Evolutionary conservation across 2,888 invertebrate genomes (phyloP).

Genomic region (Drepanosiphum platanoidis): DNA sequence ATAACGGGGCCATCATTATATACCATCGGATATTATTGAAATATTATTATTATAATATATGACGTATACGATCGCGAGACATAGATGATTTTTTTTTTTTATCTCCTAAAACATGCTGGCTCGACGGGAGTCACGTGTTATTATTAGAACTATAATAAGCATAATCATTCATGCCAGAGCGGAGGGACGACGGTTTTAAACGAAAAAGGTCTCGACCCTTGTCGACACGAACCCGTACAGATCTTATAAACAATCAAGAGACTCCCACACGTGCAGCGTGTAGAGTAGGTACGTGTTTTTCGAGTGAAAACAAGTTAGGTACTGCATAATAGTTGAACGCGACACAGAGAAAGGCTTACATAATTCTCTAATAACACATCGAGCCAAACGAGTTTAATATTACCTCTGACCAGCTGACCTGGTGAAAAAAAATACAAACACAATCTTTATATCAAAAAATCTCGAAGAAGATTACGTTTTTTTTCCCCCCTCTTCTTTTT

Average conservation of each 20-base stretch:
- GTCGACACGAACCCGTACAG: not conserved
- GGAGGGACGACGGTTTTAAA: not conserved
- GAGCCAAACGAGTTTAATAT: constrained; percentile 31
- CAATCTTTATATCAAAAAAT: not conserved
- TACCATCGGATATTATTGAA: too few relatives aligned
- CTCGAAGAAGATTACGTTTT: not conserved
- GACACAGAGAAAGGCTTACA: constrained; percentile 26
- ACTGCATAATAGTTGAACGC: not conserved
- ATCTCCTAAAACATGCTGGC: not conserved
- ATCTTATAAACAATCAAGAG: constrained; percentile 1
- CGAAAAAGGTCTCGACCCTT: constrained; percentile 8
- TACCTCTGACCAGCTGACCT: constrained; percentile 42
- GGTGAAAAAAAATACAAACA: constrained; percentile 7
- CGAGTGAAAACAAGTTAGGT: constrained; percentile 7
- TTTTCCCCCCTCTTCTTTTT: too few relatives aligned
- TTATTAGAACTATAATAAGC: constrained; percentile 26
- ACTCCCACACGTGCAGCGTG: not conserved
- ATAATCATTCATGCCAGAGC: not conserved
- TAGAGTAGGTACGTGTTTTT: constrained; percentile 2
- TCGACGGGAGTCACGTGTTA: constrained; percentile 27
- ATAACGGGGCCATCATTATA: not conserved
- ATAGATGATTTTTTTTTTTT: constrained; percentile 4
- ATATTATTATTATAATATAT: too few relatives aligned
- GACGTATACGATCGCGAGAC: not conserved
- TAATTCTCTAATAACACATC: constrained; percentile 26